Base-by-base conservation (phyloP, 2,888 invertebrate genomes). In the Sycophila texana region DNA sequence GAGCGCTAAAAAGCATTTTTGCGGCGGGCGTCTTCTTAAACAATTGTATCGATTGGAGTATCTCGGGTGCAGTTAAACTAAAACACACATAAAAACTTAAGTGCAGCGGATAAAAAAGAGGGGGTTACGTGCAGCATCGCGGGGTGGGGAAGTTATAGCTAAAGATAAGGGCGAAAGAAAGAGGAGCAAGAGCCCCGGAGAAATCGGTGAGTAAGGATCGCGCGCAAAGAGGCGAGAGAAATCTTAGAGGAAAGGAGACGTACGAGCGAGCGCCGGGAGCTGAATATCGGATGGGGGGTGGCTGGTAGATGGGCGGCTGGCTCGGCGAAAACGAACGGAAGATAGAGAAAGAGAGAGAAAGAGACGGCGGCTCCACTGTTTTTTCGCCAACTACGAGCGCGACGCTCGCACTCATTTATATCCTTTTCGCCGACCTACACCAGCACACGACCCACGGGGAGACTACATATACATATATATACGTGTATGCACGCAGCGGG, bases 271-370 rank as follows among this genome's bases (percentile, higher is more conserved):
- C 74, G 80, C 51, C 30, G 79, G 82, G 77, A 83, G 83, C 74
- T 80, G 85, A 85, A 85, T 85, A 85, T 86, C 84, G 87, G 84
- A 83, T 85, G 84, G 84, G 84, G 84, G 82, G 82, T 58, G 66
- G 78, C 73, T n/a, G 67, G 67, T 72, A 51, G 74, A 57, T 26
- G 77, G 68, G 65, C 39, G 63, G 68, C 30, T 75, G 76, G 77
- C 79, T 67, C 39, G 73, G 53, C 30, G 77, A 57, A 72, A 70
- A 80, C 73, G 72, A 79, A 74, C 51, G 74, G 63, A 72, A 77
- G 81, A 66, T 67, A 75, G 80, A 82, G 79, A 79, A 74, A 72
- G 79, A 57, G 81, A 74, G 82, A 81, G 80, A 83, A 83, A 78
- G 78, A 83, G 76, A 78, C 82, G 84, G 84, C 77, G 81, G 82